Conservation (phyloP, 2,113 vertebrate genomes). For the Micromys minutus region DNA sequence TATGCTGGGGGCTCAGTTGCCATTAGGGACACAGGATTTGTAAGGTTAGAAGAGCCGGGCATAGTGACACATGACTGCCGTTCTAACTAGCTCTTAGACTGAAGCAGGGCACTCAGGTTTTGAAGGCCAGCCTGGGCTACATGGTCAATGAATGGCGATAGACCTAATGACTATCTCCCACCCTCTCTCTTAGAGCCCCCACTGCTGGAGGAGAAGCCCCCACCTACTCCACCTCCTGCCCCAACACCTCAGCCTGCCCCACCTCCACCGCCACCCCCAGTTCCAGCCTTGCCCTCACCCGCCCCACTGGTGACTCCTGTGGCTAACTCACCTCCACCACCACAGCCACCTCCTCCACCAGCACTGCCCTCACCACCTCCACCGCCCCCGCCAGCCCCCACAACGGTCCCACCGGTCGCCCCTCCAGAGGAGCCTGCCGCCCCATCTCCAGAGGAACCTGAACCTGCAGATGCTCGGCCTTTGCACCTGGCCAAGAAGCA, state of each 20-base stretch:
- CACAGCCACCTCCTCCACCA: conserved; percentile 1
- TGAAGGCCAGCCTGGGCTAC: background rate
- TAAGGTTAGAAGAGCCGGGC: background rate
- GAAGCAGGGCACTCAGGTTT: background rate
- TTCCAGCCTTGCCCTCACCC: conserved; percentile 65
- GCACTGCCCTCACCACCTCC: conserved; percentile 64
- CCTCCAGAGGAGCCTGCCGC: conserved; percentile 76
- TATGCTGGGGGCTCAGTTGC: background rate
- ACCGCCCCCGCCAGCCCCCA: background rate
- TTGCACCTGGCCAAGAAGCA: conserved; percentile 95
- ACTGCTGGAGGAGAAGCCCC: conserved; percentile 79
- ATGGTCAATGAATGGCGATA: background rate
- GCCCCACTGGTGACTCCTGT: background rate
- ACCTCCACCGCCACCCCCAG: background rate
- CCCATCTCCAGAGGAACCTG: conserved; percentile 83
- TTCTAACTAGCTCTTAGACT: background rate
- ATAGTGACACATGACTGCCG: no score
- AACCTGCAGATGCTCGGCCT: conserved; percentile 85
- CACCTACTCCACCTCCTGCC: conserved; percentile 67
- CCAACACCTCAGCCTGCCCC: conserved; percentile 30
- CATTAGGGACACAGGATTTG: no score
- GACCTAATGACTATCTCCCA: background rate
- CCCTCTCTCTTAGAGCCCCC: conserved; percentile 77
- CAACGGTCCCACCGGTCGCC: conserved; percentile 75
- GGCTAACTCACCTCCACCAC: conserved; percentile 59